Base-by-base conservation (phyloP, 2,888 invertebrate species). In the Euclidia mi region DNA sequence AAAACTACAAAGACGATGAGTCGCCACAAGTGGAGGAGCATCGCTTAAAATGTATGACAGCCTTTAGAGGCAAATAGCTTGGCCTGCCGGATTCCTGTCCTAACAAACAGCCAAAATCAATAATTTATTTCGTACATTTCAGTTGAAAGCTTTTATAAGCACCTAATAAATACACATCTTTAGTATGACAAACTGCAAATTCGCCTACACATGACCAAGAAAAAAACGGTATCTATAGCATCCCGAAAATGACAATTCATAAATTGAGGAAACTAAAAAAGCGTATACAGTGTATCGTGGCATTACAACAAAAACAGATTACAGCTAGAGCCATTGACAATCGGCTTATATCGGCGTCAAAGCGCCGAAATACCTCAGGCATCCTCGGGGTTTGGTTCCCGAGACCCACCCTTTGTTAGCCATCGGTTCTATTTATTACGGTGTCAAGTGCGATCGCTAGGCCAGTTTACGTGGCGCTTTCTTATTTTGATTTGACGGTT, bases 391-490 rank as follows among this genome's bases (percentile, higher is more conserved):
- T 10, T 49, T 15, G 49, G 41, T 56, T 41, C 45, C 41, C 38
- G 28, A 68, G 76, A 57, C 71, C 74, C 62, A 65, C 60, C 80
- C 79, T 82, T 88, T 87, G 85, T 88, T 81, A 65, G 45, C 60
- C 71, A 65, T 53, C 70, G 78, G 76, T 80, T 80, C 88, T 87
- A 88, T 91, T 89, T 89, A 87, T 89, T 88, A 86, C 81, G 82
- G 88, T 87, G 90, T 89, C 90, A 88, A 90, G 87, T 89, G 88
- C 87, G 83, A 86, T 87, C 85, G 86, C 79, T 81, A 81, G 78
- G 77, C 81, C 76, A 74, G 78, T 82, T 83, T 84, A 82, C 80
- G 82, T 81, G 86, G 87, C 84, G 85, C 85, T 87, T 87, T 87
- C 82, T 78, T 84, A 76, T 81, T 84, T 76, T 65, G 74, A 77